These are phyloP conservation scores for Pogona vitticeps DNA, from an alignment of 2,113 vertebrate genomes.

Conservation along the genomic window DNA sequence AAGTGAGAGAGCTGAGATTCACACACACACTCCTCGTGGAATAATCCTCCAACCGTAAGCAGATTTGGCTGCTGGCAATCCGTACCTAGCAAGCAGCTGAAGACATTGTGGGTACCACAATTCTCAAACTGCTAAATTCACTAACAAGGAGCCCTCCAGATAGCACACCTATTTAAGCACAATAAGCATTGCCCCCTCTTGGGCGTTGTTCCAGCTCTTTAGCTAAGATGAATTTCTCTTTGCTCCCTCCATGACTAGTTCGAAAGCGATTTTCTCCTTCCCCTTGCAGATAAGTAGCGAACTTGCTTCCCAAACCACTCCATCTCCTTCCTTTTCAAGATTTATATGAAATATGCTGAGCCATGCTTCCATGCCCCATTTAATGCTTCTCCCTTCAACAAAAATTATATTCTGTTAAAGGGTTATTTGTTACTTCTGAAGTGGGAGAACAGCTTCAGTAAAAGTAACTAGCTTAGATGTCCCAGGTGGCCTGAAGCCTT, in stretches of 20 bases:
- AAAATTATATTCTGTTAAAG: neutral
- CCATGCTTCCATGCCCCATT: neutral
- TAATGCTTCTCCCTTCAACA: neutral
- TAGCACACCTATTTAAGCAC: conserved; percentile 2
- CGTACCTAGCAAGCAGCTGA: neutral
- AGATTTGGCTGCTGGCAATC: neutral
- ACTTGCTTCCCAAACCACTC: neutral
- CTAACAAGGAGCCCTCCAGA: neutral
- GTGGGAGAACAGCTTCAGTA: neutral
- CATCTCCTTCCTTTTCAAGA: conserved; percentile 12
- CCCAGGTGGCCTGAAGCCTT: neutral
- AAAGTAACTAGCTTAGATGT: neutral
- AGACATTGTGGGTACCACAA: neutral
- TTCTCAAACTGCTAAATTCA: neutral
- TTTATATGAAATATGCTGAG: conserved; percentile 27
- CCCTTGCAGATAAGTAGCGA: neutral
- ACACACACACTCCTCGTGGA: neutral
- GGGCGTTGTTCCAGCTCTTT: conserved; percentile 6
- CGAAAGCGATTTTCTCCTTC: neutral
- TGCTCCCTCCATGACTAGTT: neutral
- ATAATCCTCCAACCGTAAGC: neutral
- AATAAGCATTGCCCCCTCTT: neutral
- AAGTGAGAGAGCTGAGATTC: neutral
- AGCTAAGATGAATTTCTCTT: conserved; percentile 12
- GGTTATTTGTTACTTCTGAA: conserved; percentile 9